Evolutionary conservation across 2,888 invertebrate species (phyloP).

Genomic region (Cerastis rubricosa): DNA sequence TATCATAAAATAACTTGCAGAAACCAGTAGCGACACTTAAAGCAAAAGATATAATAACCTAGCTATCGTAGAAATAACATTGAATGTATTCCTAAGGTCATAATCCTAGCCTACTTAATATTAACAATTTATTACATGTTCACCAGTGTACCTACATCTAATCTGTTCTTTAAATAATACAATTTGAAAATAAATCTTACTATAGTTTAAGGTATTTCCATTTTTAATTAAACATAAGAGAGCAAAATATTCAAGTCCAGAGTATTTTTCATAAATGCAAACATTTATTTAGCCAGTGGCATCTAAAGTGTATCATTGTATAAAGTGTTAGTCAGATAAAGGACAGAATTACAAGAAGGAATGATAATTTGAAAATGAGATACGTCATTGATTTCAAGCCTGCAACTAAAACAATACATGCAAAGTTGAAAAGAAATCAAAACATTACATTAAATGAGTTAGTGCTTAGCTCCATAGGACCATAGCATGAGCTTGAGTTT

Average conservation of each 20-base stretch:
- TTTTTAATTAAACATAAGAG: conserved; percentile 49
- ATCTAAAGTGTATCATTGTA: too few relatives aligned
- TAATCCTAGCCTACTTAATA: neutral
- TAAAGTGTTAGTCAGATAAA: neutral
- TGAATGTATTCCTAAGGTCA: conserved; percentile 34
- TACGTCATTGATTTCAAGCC: neutral
- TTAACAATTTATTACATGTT: neutral
- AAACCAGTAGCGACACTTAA: conserved; percentile 16
- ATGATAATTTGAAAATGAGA: neutral
- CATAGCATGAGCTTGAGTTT: neutral
- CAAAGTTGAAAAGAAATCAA: neutral
- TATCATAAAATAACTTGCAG: conserved; percentile 1
- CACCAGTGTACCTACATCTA: neutral
- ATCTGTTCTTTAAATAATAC: neutral
- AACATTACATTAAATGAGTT: neutral
- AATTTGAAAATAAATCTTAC: neutral
- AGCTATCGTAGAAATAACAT: conserved; percentile 41
- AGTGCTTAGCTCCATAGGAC: neutral
- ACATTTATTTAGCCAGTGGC: conserved; percentile 4
- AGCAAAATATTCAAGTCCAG: conserved; percentile 53
- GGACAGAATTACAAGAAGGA: neutral
- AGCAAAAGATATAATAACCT: conserved; percentile 44
- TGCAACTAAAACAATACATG: neutral
- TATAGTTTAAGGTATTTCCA: neutral
- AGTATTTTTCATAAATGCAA: conserved; percentile 68